Conservation (phyloP, 2,888 invertebrate genomes). For the Andrena hattorfiana region DNA sequence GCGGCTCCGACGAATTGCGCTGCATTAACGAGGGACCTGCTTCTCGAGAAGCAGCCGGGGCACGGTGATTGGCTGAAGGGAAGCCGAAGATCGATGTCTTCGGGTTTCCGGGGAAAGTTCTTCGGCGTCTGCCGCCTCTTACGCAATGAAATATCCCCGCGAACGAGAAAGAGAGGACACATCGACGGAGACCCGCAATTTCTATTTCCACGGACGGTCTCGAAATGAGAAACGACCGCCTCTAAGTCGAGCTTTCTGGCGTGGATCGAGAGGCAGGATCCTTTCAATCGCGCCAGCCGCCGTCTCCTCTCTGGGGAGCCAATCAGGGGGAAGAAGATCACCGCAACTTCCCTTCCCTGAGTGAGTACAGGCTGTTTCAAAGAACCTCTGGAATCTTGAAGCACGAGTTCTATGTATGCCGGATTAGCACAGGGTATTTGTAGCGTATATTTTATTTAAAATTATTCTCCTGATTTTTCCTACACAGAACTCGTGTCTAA, state of each 20-base stretch:
- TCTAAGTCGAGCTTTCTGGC: conserved; percentile 27
- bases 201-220: conserved; percentile 38
- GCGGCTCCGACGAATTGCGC: conserved; percentile 78
- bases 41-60: conserved; percentile 69
- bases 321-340: conserved; percentile 44
- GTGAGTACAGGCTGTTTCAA: not conserved
- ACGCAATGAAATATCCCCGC: conserved; percentile 53
- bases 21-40: conserved; percentile 75
- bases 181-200: conserved; percentile 45
- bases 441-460: too few species aligned
- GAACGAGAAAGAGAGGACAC: conserved; percentile 15
- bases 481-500: too few species aligned
- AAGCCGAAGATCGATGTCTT: conserved; percentile 75
- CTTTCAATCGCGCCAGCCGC: conserved; percentile 36
- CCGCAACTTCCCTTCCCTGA: not conserved
- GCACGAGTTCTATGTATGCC: too few species aligned
- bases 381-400: too few species aligned
- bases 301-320: conserved; percentile 51
- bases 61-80: conserved; percentile 76
- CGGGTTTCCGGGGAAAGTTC: conserved; percentile 67
- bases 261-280: conserved; percentile 32
- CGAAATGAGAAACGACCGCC: conserved; percentile 51
- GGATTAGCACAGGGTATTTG: too few species aligned
- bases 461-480: too few species aligned
- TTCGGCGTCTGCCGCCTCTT: conserved; percentile 58